A percentile compares a stretch with the other conserved stretches of the same genome.
Conservation (phyloP, 2,113 vertebrate genomes). For the Stigmatopora nigra region DNA sequence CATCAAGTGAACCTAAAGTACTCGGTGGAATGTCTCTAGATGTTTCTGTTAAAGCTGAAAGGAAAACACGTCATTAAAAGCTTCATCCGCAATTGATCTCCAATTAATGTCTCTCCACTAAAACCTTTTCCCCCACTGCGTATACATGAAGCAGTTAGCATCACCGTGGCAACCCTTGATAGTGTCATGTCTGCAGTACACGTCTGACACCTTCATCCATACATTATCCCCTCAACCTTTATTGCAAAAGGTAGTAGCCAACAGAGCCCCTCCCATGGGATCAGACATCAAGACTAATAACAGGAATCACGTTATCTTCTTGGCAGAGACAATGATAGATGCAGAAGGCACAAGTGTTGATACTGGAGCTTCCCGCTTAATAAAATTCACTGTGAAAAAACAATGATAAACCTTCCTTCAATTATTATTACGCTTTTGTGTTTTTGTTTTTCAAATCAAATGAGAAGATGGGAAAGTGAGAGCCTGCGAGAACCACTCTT, state of each 20-base stretch:
- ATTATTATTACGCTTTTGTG: slow-evolving; percentile 17
- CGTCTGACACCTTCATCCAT: not conserved
- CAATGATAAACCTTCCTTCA: slow-evolving; percentile 47
- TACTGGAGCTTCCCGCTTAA: too few species aligned
- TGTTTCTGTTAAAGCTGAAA: not conserved
- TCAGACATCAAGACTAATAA: not conserved
- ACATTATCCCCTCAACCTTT: not conserved
- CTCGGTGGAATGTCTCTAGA: not conserved
- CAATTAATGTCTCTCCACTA: not conserved
- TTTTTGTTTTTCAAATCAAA: slow-evolving; percentile 48
- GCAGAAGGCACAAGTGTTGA: slow-evolving; percentile 14
- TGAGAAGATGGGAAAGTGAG: slow-evolving; percentile 27
- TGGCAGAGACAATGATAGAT: slow-evolving; percentile 24
- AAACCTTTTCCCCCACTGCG: not conserved
- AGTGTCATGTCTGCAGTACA: not conserved
- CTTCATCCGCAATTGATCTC: not conserved
- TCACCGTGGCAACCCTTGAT: not conserved
- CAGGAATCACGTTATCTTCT: not conserved
- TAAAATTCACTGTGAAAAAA: slow-evolving; percentile 53
- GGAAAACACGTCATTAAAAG: not conserved
- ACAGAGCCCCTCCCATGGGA: not conserved
- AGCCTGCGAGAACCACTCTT: slow-evolving; percentile 52
- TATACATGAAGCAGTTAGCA: not conserved
- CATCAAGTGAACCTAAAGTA: not conserved
- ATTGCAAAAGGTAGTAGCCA: not conserved